Base-by-base conservation (phyloP, 2,113 vertebrate species). In the Nansenia antarctica region DNA sequence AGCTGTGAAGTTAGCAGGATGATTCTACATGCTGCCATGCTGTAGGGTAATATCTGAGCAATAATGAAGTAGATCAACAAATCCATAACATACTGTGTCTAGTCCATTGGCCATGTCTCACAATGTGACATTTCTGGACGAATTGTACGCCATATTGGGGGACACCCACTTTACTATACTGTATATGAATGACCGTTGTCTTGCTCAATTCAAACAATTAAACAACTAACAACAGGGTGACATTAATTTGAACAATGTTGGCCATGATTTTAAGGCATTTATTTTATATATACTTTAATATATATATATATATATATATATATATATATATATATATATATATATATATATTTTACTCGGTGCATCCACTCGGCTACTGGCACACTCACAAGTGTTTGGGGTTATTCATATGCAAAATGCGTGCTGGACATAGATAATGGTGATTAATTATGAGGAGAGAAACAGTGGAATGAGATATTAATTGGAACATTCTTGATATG, bases 351-450 rank as follows among this genome's bases (percentile, higher is more conserved):
- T 80, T 75, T 45, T 82, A 73, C 67, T 74, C 59, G 37, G 64
- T 76, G 67, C 70, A 73, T 76, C 76, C 72, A 80, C 72, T 26
- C 66, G 60, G 77, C 75, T 71, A 78, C 69, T 68, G 77, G 77
- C 80, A 80, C 71, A 87, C 74, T 81, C 70, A 18, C 67, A 84
- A 83, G 81, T 80, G 81, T 88, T 85, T 84, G 84, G 82, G 85
- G 81, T 85, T 84, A 86, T 88, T 90, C 83, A 62, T 85, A 88
- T 90, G 89, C 82, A 90, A 88, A n/a, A 90, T 89, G 83, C 85
- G 82, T 77, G 78, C 83, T 85, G 84, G 86, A 90, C 87, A 88
- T 89, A 86, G 83, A 87, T 89, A 89, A 90, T 87, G 73, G 83
- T 89, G 86, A 90, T 89, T 87, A 88, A 90, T 90, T 89, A 85